Percentiles rank a stretch among this genome's conserved stretches.
These are phyloP conservation scores for Montipora efflorescens DNA, from an alignment of 64 coral and sea anemone genomes.

Conservation along the genomic window DNA sequence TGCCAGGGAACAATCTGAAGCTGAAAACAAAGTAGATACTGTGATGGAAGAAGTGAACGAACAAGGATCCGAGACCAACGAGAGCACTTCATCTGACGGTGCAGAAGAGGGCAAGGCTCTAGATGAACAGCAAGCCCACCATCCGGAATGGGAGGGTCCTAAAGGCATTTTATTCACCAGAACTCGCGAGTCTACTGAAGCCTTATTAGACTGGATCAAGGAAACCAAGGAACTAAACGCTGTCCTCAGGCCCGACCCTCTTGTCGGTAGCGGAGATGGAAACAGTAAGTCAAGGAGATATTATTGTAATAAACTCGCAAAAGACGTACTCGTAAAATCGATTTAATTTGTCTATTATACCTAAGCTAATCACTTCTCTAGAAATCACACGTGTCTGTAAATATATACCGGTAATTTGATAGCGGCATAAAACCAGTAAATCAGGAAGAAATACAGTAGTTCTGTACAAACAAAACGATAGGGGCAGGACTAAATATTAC, in stretches of 20 bases:
- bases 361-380: too few relatives aligned
- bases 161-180: constrained; percentile 90
- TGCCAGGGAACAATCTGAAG: background rate
- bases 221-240: constrained; percentile 60
- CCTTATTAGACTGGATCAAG: constrained; percentile 71
- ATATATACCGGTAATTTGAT: too few relatives aligned
- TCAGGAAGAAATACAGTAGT: too few relatives aligned
- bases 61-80: background rate
- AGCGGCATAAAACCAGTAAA: too few relatives aligned
- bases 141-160: constrained; percentile 32
- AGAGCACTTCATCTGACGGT: background rate
- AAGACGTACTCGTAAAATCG: too few relatives aligned
- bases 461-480: too few relatives aligned
- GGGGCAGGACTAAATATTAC: too few relatives aligned
- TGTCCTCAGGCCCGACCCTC: constrained; percentile 61
- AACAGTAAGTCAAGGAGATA: constrained; percentile 23
- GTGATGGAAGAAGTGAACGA: background rate
- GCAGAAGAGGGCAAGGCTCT: background rate
- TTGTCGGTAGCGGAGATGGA: constrained; percentile 78
- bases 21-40: background rate
- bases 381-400: too few relatives aligned
- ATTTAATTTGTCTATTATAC: too few relatives aligned
- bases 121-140: background rate
- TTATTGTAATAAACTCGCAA: background rate
- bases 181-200: constrained; percentile 84